These are phyloP conservation scores for Nyctalus aviator DNA, from an alignment of 2,797 vertebrate genomes.

Conservation along the genomic window DNA sequence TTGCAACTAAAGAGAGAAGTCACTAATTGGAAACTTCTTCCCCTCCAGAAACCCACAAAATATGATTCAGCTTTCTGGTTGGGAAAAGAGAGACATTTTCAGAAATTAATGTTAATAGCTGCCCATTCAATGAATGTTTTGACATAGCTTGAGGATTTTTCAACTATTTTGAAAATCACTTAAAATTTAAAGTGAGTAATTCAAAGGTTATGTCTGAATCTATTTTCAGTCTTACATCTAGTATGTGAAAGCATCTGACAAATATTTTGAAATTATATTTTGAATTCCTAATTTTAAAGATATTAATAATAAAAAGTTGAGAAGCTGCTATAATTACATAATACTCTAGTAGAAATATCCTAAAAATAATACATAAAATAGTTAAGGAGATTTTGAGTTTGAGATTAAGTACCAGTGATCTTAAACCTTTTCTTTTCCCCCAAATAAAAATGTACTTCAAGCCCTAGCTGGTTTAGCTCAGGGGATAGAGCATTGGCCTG, in stretches of 20 bases:
- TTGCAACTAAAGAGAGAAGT: background rate
- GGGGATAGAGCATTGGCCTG: too few relatives aligned
- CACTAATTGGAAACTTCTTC: conserved; percentile 8
- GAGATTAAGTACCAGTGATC: background rate
- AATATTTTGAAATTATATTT: conserved; percentile 14
- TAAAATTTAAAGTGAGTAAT: conserved; percentile 30
- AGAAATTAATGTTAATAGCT: conserved; percentile 49
- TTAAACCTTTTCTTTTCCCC: background rate
- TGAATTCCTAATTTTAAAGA: conserved; percentile 16
- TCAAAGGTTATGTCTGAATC: background rate
- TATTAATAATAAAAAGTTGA: conserved; percentile 19
- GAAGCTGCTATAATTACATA: background rate
- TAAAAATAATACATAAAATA: background rate
- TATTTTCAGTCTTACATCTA: background rate
- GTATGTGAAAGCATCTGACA: conserved; percentile 6
- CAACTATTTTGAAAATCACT: conserved; percentile 1
- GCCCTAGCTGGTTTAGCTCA: too few relatives aligned
- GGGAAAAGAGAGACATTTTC: background rate
- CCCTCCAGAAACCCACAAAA: background rate
- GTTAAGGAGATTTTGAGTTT: background rate
- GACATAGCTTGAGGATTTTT: conserved; percentile 26
- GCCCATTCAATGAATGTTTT: conserved; percentile 33
- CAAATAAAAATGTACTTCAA: background rate
- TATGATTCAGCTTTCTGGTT: conserved; percentile 27
- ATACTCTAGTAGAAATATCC: background rate